Evolutionary conservation across 2,113 vertebrate species (phyloP).

Genomic region (Formicarius rufipectus): DNA sequence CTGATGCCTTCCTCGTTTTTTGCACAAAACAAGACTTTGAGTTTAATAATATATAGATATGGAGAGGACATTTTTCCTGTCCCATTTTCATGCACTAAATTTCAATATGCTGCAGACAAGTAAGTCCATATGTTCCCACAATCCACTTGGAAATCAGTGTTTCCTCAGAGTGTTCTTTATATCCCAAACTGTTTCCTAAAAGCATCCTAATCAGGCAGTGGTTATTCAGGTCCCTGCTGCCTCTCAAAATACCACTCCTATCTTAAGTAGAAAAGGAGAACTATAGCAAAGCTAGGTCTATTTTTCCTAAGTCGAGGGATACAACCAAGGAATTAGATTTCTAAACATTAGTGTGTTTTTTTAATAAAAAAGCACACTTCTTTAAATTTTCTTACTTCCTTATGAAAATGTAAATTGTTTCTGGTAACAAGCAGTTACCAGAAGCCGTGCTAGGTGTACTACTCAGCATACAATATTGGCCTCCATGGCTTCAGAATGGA

Average conservation of each 20-base stretch:
- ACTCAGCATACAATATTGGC: rapidly evolving
- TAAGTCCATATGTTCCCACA: neutral
- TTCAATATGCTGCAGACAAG: neutral
- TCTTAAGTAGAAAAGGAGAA: neutral
- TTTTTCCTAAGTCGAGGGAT: neutral
- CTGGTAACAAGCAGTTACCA: neutral
- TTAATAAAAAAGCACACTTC: neutral
- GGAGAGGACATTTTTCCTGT: neutral
- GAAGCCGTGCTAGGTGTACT: neutral
- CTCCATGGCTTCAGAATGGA: neutral
- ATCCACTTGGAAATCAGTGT: neutral
- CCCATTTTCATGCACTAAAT: neutral
- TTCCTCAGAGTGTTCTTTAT: neutral
- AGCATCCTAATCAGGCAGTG: neutral
- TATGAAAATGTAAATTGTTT: neutral
- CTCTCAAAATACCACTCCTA: neutral
- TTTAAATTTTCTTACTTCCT: neutral
- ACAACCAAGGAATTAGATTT: neutral
- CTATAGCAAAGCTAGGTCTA: neutral
- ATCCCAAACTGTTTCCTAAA: neutral
- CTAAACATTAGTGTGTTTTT: neutral
- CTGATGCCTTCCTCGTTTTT: neutral
- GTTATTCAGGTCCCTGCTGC: neutral
- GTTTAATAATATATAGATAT: neutral
- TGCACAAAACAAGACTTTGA: neutral